Conservation (phyloP, 2,888 invertebrate genomes). For the Athripsodes cinereus region DNA sequence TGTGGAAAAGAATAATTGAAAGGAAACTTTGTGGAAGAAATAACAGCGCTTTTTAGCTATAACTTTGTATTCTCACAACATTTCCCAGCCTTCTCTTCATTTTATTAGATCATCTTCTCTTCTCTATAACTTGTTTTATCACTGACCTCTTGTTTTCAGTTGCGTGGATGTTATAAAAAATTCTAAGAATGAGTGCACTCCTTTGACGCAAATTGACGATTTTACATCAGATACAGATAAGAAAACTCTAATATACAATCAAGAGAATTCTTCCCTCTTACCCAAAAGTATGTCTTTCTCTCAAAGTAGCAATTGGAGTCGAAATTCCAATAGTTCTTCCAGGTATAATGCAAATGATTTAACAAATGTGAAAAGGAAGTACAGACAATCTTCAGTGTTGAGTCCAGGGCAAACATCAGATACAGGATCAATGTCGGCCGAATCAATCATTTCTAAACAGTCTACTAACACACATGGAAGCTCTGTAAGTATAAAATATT, state of each 20-base stretch:
- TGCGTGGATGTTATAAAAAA: slow-evolving; percentile 66
- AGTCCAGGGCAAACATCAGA: slow-evolving; percentile 49
- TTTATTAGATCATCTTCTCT: no score
- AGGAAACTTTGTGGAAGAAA: no score
- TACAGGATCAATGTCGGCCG: slow-evolving; percentile 61
- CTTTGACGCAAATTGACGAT: background rate
- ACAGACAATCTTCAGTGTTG: slow-evolving; percentile 31
- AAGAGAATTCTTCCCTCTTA: slow-evolving; percentile 20
- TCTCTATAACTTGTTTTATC: no score
- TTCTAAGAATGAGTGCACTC: slow-evolving; percentile 36
- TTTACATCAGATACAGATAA: background rate
- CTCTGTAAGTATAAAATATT: slow-evolving; percentile 10
- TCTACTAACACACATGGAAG: slow-evolving; percentile 45
- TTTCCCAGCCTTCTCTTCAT: no score
- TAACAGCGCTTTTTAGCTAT: no score
- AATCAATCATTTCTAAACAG: slow-evolving; percentile 58
- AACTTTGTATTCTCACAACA: no score
- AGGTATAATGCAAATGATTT: slow-evolving; percentile 29
- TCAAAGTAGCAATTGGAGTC: slow-evolving; percentile 20
- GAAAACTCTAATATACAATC: slow-evolving; percentile 6
- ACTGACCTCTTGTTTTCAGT: slow-evolving; percentile 42
- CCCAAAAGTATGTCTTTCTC: slow-evolving; percentile 5
- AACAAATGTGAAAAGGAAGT: slow-evolving; percentile 36
- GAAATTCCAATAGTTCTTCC: slow-evolving; percentile 19
- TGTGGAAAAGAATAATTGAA: no score